These are phyloP conservation scores for Chrysolina oricalcia DNA, from an alignment of 2,888 invertebrate genomes.

Conservation along the genomic window DNA sequence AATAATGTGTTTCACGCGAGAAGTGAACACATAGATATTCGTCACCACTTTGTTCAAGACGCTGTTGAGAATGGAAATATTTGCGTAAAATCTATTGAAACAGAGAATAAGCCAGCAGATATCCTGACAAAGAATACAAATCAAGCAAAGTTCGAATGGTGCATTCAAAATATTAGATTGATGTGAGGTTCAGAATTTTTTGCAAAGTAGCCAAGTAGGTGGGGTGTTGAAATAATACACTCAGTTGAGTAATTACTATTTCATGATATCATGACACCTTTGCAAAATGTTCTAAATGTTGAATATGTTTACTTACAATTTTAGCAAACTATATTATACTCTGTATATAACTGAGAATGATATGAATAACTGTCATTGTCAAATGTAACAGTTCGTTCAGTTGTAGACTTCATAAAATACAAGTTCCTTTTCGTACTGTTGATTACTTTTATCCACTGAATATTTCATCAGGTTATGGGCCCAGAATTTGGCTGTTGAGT, in stretches of 20 bases:
- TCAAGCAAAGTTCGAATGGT: constrained; percentile 19
- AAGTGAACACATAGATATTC: constrained; percentile 31
- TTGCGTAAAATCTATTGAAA: constrained; percentile 3
- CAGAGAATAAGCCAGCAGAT: constrained; percentile 26
- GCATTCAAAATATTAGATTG: background rate
- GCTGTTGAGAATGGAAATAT: constrained; percentile 12
- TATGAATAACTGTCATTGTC: no score
- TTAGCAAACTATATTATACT: no score
- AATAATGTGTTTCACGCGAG: constrained; percentile 26
- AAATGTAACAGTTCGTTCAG: no score
- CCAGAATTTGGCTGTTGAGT: no score
- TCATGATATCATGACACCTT: no score
- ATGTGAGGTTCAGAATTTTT: background rate
- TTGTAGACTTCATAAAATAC: no score
- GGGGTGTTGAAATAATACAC: constrained; percentile 8
- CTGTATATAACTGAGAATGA: no score
- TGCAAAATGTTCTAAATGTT: background rate
- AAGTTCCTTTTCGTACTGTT: no score
- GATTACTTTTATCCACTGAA: no score
- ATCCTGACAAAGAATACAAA: constrained; percentile 14
- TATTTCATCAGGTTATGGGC: no score
- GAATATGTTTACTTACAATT: no score
- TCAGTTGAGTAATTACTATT: background rate
- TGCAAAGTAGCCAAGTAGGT: constrained; percentile 5
- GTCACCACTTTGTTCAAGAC: constrained; percentile 28